Conservation (phyloP, 1,140 invertebrate genomes). For the Eufriesea mexicana region DNA sequence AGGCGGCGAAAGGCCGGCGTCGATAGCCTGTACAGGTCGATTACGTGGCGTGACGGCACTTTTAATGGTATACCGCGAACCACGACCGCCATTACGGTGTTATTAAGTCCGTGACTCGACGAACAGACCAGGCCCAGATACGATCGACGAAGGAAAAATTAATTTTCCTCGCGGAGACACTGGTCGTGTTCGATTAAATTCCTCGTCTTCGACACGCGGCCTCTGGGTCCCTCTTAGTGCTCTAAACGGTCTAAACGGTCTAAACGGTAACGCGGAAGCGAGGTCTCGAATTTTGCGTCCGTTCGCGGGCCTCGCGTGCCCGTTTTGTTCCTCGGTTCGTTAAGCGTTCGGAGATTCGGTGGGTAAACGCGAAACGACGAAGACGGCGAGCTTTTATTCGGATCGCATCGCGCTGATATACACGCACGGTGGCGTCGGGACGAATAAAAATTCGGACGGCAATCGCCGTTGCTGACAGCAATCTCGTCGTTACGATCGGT, state of each 20-base stretch:
- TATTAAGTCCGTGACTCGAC: conserved; percentile 11
- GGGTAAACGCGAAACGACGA: too few relatives aligned
- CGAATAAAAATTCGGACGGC: conserved; percentile 5
- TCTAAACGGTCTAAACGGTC: too few relatives aligned
- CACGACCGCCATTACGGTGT: not conserved
- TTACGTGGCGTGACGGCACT: not conserved
- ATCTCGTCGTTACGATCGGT: not conserved
- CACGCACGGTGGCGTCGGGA: not conserved
- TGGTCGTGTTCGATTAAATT: not conserved
- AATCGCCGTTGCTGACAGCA: too few relatives aligned
- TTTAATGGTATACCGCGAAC: not conserved
- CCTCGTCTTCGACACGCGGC: too few relatives aligned
- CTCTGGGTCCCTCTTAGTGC: too few relatives aligned
- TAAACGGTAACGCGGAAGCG: too few relatives aligned
- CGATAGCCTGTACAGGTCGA: not conserved
- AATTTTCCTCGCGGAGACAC: conserved; percentile 11
- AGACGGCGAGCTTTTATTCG: not conserved
- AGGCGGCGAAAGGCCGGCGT: not conserved
- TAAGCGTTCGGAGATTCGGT: too few relatives aligned
- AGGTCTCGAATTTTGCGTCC: too few relatives aligned
- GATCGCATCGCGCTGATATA: not conserved
- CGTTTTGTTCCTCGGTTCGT: too few relatives aligned
- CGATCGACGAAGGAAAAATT: conserved; percentile 15
- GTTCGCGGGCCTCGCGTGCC: too few relatives aligned
- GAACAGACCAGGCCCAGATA: not conserved